Base-by-base conservation (phyloP, 2,113 vertebrate species). In the Crotalus viridis region DNA sequence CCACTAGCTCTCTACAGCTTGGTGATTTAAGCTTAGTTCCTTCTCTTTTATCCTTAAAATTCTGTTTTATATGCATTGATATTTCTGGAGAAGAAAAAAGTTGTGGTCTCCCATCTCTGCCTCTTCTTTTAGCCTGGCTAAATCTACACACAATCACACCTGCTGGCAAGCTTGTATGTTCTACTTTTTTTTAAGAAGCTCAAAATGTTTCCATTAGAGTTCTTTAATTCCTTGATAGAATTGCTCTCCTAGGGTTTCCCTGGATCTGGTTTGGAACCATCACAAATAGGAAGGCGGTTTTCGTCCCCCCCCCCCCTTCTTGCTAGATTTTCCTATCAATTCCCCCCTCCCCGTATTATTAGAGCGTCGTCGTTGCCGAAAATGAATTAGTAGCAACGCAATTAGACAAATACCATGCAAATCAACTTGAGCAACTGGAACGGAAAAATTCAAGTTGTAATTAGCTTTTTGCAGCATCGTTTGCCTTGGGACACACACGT, bases 261-360 rank as follows among this genome's bases (percentile, higher is more conserved):
- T 21, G 17, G 33, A 81, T 43, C 74, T 81, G 74, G 74, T 81
- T 81, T 43, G 74, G 17, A 81, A 43, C 17, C 33, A 21, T 33
- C 33, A 43, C 33, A 81, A 21, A 81, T 43, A 39, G 74, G 33
- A 81, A 81, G 17, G 13, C 15, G 2, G 17, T n/a, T 64, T 59
- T 46, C 43, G 4, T 46, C 5, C 0, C 2, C 0, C 0, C 0
- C 46, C 46, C 46, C 46, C 46, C n/a, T 2, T 39, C 19, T 21
- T 81, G 74, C 15, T 81, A 81, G 74, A 33, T 81, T 81, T 81
- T 43, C 74, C 74, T 39, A 33, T 43, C 3, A 81, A 39, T 81
- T 21, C 17, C 69, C 69, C 33, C 33, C 17, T 4, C 33, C 74
- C 33, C 33, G 0, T 21, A 81, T 81, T 81, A 81, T 81, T 81